phyloP scores from a whole-genome alignment of 2,113 vertebrate species.

The Psittacus erithacus region DNA sequence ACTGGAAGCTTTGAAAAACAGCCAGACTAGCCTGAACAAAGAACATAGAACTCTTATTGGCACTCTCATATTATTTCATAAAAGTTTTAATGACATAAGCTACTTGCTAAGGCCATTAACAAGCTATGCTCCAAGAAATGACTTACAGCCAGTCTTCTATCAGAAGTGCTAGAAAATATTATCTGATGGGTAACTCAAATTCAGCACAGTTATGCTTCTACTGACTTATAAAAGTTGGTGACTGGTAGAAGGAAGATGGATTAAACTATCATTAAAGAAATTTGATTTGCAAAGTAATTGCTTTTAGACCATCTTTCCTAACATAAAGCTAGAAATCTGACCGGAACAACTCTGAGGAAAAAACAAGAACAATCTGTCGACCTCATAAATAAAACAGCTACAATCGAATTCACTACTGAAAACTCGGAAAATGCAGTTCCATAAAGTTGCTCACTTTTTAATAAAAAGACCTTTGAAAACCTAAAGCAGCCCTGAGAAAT shows the following conservation, averaged over 20 bases:
- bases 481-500: background rate
- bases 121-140: background rate
- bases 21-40: background rate
- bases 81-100: background rate
- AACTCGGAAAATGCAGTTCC: background rate
- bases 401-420: background rate
- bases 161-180: background rate
- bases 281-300: background rate
- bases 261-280: background rate
- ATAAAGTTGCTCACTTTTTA: background rate
- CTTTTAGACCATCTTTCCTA: background rate
- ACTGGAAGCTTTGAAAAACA: background rate
- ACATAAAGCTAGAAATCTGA: background rate
- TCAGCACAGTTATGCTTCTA: background rate
- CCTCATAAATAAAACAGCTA: background rate
- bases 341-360: background rate
- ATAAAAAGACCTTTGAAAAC: background rate
- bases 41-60: background rate
- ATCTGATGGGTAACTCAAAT: background rate
- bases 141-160: background rate
- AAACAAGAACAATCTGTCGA: background rate
- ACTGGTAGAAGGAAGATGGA: background rate
- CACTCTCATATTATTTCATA: background rate
- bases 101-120: background rate
- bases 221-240: background rate